Conservation (phyloP, 2,113 vertebrate genomes). For the Pseudorhombus dupliciocellatus region DNA sequence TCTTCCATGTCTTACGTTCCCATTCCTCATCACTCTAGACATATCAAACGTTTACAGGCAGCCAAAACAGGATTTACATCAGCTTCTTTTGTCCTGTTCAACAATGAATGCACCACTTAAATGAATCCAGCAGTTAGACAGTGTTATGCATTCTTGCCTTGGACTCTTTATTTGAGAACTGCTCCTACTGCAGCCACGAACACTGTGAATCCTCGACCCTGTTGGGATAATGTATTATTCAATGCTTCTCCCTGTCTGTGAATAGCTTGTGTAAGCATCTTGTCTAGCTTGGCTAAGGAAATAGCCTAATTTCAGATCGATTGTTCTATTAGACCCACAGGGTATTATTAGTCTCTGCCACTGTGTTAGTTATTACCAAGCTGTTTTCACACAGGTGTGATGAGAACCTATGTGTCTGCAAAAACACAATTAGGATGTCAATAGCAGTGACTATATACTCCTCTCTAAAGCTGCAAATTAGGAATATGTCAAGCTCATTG, state of each 20-base stretch:
- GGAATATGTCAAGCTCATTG: slow-evolving; percentile 26
- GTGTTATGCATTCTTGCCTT: not conserved
- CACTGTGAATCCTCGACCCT: not conserved
- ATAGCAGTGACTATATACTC: slow-evolving; percentile 16
- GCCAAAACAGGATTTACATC: not conserved
- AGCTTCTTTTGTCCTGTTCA: not conserved
- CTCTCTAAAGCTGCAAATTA: slow-evolving; percentile 27
- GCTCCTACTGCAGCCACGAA: not conserved
- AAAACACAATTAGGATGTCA: slow-evolving; percentile 56
- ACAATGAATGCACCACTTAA: not conserved
- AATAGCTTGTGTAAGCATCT: slow-evolving; percentile 41
- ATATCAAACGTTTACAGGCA: not conserved
- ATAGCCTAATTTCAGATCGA: slow-evolving; percentile 40
- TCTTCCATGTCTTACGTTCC: not conserved
- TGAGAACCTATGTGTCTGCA: slow-evolving; percentile 10
- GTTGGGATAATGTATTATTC: slow-evolving; percentile 34
- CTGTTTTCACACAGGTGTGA: slow-evolving; percentile 39
- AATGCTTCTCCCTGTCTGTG: not conserved
- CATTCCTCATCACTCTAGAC: not conserved
- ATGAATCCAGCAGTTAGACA: not conserved
- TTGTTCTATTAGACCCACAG: slow-evolving; percentile 34
- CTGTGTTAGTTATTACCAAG: slow-evolving; percentile 23
- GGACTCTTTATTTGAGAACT: not conserved
- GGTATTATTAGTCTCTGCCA: slow-evolving; percentile 30
- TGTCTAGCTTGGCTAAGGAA: slow-evolving; percentile 26